Evolutionary conservation across 2,888 invertebrate genomes (phyloP), one percentile per base, ranked within the genome.

Genomic region (Polydesmus complanatus): DNA sequence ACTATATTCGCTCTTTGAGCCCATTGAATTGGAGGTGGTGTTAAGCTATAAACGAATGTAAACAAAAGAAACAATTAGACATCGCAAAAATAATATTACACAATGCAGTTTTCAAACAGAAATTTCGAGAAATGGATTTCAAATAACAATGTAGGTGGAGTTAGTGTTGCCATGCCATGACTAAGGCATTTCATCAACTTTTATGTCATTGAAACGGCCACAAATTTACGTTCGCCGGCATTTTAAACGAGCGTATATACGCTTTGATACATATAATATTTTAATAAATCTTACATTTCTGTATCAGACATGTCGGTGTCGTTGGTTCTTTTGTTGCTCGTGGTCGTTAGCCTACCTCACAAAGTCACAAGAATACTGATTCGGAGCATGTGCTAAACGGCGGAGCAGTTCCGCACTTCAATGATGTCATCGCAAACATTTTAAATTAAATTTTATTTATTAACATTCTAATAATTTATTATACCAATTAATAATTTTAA

Each of bases 21-120:
- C 96, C 96, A 96, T 76, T 88, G 81, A 68, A 94, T 87, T 65
- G 88, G 82, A 65, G 95, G 93, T 70, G 88, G 86, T 68, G 76
- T 75, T 73, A 80, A 75, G 48, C 65, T 65, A 53, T 5, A 51
- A 51, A 21, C n/a, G n/a, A 22, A 37, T 8, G 37, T 19, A 51
- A 51, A 14, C 51, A 51, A 51, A 51, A 37, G 5, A 37, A 37
- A 37, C 5, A 37, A 37, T 14, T 14, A 37, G 8, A 14, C 14
- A 8, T 37, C 14, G 37, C 14, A 37, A 37, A 37, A n/a, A n/a
- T n/a, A n/a, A n/a, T n/a, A n/a, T n/a, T 37, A 37, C 37, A 14
- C 14, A 37, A 37, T 37, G 5, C 37, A 37, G 14, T 5, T 37
- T 14, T 8, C 5, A 37, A 37, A 14, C 37, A 37, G 5, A 14